A percentile compares a stretch with the other conserved stretches of the same genome.
phyloP scores from a whole-genome alignment of 2,113 vertebrate species.

The Cepphus grylle region DNA sequence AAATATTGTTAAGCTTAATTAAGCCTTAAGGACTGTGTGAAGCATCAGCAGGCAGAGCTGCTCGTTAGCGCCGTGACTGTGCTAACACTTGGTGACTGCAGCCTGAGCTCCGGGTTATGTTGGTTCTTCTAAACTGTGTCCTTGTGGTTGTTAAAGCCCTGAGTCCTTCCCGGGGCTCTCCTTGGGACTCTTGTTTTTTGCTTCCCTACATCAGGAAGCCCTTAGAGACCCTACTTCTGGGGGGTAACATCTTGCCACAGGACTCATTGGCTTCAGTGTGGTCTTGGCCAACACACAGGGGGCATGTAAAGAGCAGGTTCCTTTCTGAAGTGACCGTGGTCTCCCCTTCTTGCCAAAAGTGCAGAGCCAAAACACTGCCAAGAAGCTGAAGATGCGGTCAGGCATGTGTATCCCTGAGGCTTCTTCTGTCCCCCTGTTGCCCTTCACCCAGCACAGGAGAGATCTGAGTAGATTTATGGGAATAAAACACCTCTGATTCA shows the following conservation, averaged over 20 bases:
- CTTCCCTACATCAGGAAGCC: neutral
- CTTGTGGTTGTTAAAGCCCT: neutral
- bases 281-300: accelerated
- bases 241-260: neutral
- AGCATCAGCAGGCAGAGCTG: neutral
- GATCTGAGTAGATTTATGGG: too few species aligned
- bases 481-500: neutral
- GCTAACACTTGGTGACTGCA: neutral
- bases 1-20: neutral
- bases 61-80: neutral
- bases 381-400: accelerated
- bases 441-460: neutral
- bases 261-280: accelerated
- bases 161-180: accelerated
- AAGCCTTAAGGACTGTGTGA: neutral
- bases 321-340: accelerated
- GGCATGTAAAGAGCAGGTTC: accelerated
- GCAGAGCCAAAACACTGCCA: neutral
- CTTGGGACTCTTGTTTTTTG: accelerated
- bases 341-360: accelerated
- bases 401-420: accelerated
- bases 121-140: neutral
- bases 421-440: neutral
- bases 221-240: neutral
- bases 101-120: neutral